These are phyloP conservation scores for Chaunax sp. DNA, from an alignment of 2,797 vertebrate species.

Conservation along the genomic window DNA sequence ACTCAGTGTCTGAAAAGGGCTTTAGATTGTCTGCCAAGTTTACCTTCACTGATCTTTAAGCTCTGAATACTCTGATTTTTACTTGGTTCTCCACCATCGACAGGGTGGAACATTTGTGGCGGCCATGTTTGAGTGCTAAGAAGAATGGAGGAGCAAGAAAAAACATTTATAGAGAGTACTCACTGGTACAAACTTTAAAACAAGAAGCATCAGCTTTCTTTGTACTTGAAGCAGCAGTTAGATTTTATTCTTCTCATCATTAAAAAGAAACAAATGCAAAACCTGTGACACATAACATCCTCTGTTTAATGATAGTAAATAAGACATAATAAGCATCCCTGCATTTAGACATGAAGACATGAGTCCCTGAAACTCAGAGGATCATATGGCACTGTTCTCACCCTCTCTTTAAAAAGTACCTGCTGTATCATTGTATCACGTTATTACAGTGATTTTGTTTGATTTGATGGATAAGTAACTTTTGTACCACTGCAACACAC, in stretches of 20 bases:
- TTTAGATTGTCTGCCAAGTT: background rate
- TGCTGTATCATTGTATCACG: background rate
- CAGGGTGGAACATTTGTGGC: background rate
- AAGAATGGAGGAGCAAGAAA: background rate
- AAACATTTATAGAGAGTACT: too few species aligned
- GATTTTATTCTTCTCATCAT: background rate
- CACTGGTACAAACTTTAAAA: too few species aligned
- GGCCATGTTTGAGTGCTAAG: too few species aligned
- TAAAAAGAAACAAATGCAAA: background rate
- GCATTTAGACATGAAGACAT: background rate
- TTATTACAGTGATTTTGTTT: conserved; percentile 10
- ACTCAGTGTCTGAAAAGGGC: background rate
- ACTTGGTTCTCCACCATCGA: background rate
- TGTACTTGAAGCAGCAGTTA: too few species aligned
- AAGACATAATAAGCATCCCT: background rate
- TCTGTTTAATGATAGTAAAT: conserved; percentile 13
- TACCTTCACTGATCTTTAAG: conserved; percentile 2
- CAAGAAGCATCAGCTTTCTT: too few species aligned
- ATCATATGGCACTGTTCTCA: background rate
- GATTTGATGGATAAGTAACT: background rate
- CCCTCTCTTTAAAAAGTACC: background rate
- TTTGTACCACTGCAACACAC: conserved; percentile 27
- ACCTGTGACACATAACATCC: background rate
- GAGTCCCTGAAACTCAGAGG: conserved; percentile 25
- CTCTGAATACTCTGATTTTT: background rate